Percentiles rank a stretch among this genome's conserved stretches.
These are phyloP conservation scores for Orussus abietinus DNA, from an alignment of 1,140 invertebrate genomes.

Conservation along the genomic window DNA sequence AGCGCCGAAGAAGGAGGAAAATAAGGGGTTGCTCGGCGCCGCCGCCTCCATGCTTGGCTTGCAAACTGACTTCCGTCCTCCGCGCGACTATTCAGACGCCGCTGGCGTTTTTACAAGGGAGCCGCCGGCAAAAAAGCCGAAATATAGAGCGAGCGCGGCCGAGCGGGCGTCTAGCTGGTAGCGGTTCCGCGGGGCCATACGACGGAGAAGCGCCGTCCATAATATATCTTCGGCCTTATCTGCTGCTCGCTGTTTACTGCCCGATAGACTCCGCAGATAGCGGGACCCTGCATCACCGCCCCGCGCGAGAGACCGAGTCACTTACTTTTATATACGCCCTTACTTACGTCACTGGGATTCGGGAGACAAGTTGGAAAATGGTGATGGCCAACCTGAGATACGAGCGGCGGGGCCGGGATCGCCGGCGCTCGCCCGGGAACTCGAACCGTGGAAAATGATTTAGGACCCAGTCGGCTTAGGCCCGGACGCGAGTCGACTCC, in stretches of 20 bases:
- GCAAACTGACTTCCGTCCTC: conserved; percentile 53
- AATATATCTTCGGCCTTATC: conserved; percentile 53
- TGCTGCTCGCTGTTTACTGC: conserved; percentile 52
- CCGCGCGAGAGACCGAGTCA: conserved; percentile 34
- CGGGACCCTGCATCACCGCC: conserved; percentile 41
- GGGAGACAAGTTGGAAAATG: conserved; percentile 33
- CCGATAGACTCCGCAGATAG: conserved; percentile 52
- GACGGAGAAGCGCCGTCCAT: conserved; percentile 38
- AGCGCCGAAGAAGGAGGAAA: conserved; percentile 37
- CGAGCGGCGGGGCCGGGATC: conserved; percentile 23
- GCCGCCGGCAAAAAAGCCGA: not conserved
- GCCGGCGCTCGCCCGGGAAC: too few species aligned
- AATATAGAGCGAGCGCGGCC: conserved; percentile 3
- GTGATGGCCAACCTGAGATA: conserved; percentile 28
- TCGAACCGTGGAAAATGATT: too few species aligned
- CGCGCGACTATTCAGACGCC: conserved; percentile 49
- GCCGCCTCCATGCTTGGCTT: conserved; percentile 51
- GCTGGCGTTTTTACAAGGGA: conserved; percentile 37
- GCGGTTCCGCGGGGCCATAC: conserved; percentile 19
- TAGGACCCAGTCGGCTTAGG: too few species aligned
- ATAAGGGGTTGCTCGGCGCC: conserved; percentile 48
- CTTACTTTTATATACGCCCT: conserved; percentile 49
- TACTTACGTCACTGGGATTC: conserved; percentile 29
- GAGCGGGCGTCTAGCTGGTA: conserved; percentile 8
- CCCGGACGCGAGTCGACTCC: too few species aligned